Evolutionary conservation across 2,113 vertebrate species (phyloP), one percentile per base, ranked within the genome.

Genomic region (Nanorana parkeri): DNA sequence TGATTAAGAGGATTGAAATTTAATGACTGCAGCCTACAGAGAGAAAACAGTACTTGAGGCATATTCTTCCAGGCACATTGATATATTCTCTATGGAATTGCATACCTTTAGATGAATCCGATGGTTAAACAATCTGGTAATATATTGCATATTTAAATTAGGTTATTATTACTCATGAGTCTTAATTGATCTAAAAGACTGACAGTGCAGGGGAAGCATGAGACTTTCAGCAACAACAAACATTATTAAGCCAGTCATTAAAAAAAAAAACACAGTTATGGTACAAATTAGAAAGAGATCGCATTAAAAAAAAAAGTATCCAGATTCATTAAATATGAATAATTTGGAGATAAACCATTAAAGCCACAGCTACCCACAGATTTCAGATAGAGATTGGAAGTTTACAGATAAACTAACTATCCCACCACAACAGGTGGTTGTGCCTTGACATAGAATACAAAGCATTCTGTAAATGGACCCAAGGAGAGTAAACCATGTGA

Each of bases 71-170:
- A 75, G 71, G 28, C 55, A 75, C 29, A 75, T 6, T 41, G 26
- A 32, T 61, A 28, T 24, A 29, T 61, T 16, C 72, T 7, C 29
- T 6, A 17, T 23, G n/a, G 72, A 61, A 36, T 20, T 41, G 5
- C 56, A 61, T 41, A 58, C 72, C 72, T 61, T 60, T 60, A 28
- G 72, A 75, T 29, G 41, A 16, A 61, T 75, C 56, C 41, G 32
- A 61, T 41, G 60, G 72, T 75, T 75, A 75, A 75, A 75, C 71
- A 75, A 60, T 75, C 17, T 41, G 54, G 61, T n/a, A 61, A 75
- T 61, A 61, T 24, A 24, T 75, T 75, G 28, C 72, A 75, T 60
- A 75, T 61, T 75, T 75, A 75, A 74, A 75, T 75, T n/a, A 75
- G 72, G n/a, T 16, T 36, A 75, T 75, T 75, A 61, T 60, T 41